Conservation (phyloP, 2,888 invertebrate genomes). For the Toxonevra muliebris region DNA sequence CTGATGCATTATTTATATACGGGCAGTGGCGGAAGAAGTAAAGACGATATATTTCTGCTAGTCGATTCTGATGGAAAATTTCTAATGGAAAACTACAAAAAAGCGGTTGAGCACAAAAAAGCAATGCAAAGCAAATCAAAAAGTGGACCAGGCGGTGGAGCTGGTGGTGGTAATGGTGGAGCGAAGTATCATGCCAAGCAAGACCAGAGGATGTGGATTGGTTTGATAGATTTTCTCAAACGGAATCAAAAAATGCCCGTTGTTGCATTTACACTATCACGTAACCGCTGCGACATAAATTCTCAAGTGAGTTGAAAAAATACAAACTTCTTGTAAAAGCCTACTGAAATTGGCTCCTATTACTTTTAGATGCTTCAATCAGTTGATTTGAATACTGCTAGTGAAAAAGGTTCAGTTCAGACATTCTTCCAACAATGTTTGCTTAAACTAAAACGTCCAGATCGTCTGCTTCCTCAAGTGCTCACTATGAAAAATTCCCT, state of each 20-base stretch:
- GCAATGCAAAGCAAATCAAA: conserved; percentile 55
- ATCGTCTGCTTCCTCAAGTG: conserved; percentile 89
- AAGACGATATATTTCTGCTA: conserved; percentile 80
- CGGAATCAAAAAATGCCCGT: conserved; percentile 88
- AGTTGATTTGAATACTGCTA: conserved; percentile 82
- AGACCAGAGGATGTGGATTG: conserved; percentile 84
- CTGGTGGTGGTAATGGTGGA: conserved; percentile 34
- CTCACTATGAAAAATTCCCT: conserved; percentile 74
- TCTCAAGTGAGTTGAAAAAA: conserved; percentile 52
- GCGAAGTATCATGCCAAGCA: conserved; percentile 68
- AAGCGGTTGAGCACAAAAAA: conserved; percentile 68
- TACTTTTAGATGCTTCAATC: conserved; percentile 67
- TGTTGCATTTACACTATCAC: conserved; percentile 92
- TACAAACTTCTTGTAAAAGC: not conserved
- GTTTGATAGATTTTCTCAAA: conserved; percentile 83
- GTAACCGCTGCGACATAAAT: conserved; percentile 70
- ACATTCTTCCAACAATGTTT: conserved; percentile 88
- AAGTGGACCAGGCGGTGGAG: conserved; percentile 39
- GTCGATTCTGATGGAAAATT: conserved; percentile 80
- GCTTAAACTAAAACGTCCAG: conserved; percentile 82
- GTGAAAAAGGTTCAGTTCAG: conserved; percentile 85
- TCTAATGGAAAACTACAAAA: conserved; percentile 72
- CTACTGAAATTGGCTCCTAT: too few relatives aligned
- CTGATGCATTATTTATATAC: conserved; percentile 94
- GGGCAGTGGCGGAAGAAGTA: conserved; percentile 72